These are phyloP conservation scores for Fopius arisanus DNA, from an alignment of 1,140 invertebrate species.

Conservation along the genomic window DNA sequence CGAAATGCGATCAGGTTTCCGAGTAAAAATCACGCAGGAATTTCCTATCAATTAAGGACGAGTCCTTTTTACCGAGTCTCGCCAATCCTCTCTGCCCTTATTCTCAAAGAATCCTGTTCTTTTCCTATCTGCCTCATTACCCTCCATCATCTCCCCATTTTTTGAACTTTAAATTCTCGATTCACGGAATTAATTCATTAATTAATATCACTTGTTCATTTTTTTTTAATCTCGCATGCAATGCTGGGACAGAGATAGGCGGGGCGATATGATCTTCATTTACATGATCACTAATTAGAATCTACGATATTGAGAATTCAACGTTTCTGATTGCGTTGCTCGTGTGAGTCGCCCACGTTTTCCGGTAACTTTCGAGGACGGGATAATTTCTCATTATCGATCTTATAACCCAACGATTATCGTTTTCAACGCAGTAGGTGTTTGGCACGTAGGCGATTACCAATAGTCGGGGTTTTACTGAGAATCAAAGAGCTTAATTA, in stretches of 20 bases:
- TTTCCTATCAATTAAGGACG: slow-evolving; percentile 33
- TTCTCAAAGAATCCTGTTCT: slow-evolving; percentile 20
- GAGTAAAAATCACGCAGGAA: slow-evolving; percentile 6
- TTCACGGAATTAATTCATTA: slow-evolving; percentile 11
- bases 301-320: background rate
- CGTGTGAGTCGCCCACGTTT: background rate
- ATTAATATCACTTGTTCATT: slow-evolving; percentile 15
- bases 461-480: background rate
- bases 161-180: background rate
- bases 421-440: slow-evolving; percentile 1
- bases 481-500: slow-evolving; percentile 11
- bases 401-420: slow-evolving; percentile 6
- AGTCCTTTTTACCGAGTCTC: background rate
- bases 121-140: background rate
- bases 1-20: slow-evolving; percentile 9
- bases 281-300: slow-evolving; percentile 29
- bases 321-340: background rate
- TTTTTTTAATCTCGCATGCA: background rate
- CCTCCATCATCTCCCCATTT: background rate
- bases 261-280: slow-evolving; percentile 12
- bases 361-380: background rate
- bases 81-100: slow-evolving; percentile 1
- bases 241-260: slow-evolving; percentile 6
- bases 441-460: slow-evolving; percentile 12
- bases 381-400: slow-evolving; percentile 1